These are phyloP conservation scores for Chrysolina americana DNA, from an alignment of 2,888 invertebrate species.

Conservation along the genomic window DNA sequence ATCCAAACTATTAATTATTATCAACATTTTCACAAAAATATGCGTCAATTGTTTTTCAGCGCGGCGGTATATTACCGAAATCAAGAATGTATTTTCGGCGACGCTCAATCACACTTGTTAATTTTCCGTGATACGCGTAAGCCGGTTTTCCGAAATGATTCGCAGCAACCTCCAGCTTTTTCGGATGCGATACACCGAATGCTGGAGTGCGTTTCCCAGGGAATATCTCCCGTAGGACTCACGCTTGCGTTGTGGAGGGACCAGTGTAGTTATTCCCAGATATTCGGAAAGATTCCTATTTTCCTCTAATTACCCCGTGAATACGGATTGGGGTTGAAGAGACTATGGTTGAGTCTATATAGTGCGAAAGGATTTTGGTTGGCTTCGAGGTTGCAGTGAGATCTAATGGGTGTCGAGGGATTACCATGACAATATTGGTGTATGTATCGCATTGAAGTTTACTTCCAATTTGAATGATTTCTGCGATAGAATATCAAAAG, in stretches of 20 bases:
- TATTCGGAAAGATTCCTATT: slow-evolving; percentile 11
- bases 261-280: slow-evolving; percentile 3
- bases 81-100: background rate
- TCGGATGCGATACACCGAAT: slow-evolving; percentile 31
- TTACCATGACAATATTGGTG: too few species aligned
- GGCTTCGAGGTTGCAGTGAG: background rate
- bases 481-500: too few species aligned
- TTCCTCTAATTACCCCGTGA: slow-evolving; percentile 3
- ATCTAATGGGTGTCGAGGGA: too few species aligned
- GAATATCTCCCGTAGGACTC: slow-evolving; percentile 41
- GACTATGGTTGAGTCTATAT: background rate
- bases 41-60: background rate
- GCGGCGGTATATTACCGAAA: background rate
- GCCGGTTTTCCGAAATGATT: slow-evolving; percentile 1
- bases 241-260: slow-evolving; percentile 38
- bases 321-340: background rate
- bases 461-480: too few species aligned
- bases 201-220: slow-evolving; percentile 42
- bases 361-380: background rate
- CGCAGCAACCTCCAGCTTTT: slow-evolving; percentile 7
- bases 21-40: slow-evolving; percentile 1
- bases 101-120: background rate
- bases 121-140: background rate
- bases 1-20: background rate
- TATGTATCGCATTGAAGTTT: too few species aligned